Conservation (phyloP, 2,797 vertebrate genomes). For the Euthynnus affinis region DNA sequence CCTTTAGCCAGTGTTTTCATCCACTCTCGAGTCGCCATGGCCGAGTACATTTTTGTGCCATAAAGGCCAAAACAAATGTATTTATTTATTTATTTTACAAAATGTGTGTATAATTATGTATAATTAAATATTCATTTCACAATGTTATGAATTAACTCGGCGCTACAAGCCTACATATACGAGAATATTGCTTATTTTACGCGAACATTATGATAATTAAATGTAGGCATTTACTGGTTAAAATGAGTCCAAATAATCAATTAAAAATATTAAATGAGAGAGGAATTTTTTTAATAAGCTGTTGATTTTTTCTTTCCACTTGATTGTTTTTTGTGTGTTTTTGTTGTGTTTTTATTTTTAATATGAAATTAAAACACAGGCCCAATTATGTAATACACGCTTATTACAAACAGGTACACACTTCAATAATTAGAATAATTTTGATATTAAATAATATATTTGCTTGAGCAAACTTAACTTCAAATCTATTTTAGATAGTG, state of each 20-base stretch:
- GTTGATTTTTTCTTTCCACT: neutral
- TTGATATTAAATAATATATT: neutral
- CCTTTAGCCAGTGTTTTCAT: constrained; percentile 17
- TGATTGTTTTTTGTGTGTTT: neutral
- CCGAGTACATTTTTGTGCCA: neutral
- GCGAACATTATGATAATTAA: neutral
- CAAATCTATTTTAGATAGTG: neutral
- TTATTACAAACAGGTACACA: neutral
- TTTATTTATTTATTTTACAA: neutral
- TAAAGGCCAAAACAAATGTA: neutral
- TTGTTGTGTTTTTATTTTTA: neutral
- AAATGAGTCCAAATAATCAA: neutral
- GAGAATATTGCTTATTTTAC: neutral
- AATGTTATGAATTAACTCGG: neutral
- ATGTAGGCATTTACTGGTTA: neutral
- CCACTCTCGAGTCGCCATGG: neutral
- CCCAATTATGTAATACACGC: neutral
- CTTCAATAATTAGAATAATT: neutral
- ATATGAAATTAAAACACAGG: neutral
- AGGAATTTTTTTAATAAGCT: neutral
- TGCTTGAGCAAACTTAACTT: neutral
- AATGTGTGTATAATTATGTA: neutral
- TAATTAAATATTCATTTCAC: neutral
- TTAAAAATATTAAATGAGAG: neutral
- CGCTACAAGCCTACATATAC: no score